phyloP scores from a whole-genome alignment of 1,140 invertebrate species.

The Drosophila mayri region DNA sequence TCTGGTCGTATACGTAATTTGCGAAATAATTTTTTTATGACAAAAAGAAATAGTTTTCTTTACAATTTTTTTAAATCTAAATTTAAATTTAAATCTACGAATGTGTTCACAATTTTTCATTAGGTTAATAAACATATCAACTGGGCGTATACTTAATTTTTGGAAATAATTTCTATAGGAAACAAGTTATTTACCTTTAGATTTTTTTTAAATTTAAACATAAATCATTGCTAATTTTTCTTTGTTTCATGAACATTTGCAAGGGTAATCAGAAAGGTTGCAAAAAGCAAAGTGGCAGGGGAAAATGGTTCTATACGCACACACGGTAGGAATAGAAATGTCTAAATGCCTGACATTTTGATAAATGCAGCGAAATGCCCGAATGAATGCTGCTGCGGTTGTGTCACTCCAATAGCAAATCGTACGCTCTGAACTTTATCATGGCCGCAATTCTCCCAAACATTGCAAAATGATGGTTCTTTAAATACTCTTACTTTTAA shows the following conservation, averaged over 20 bases:
- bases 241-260: background rate
- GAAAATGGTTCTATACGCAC: conserved; percentile 13
- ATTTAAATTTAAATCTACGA: too few species aligned
- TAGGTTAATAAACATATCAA: too few species aligned
- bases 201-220: background rate
- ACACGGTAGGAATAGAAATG: conserved; percentile 67
- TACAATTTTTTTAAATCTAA: background rate
- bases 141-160: too few species aligned
- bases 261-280: conserved; percentile 1
- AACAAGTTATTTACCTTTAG: too few species aligned
- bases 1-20: background rate
- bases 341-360: conserved; percentile 77
- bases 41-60: too few species aligned
- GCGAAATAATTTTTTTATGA: background rate
- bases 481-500: background rate
- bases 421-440: conserved; percentile 6
- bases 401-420: conserved; percentile 48
- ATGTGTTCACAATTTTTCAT: too few species aligned
- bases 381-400: conserved; percentile 48
- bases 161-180: too few species aligned
- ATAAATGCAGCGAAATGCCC: conserved; percentile 74
- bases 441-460: background rate
- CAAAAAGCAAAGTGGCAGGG: background rate
- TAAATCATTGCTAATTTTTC: background rate
- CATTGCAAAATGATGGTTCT: background rate